Conservation (phyloP, 2,888 invertebrate species). For the Phortica magna region DNA sequence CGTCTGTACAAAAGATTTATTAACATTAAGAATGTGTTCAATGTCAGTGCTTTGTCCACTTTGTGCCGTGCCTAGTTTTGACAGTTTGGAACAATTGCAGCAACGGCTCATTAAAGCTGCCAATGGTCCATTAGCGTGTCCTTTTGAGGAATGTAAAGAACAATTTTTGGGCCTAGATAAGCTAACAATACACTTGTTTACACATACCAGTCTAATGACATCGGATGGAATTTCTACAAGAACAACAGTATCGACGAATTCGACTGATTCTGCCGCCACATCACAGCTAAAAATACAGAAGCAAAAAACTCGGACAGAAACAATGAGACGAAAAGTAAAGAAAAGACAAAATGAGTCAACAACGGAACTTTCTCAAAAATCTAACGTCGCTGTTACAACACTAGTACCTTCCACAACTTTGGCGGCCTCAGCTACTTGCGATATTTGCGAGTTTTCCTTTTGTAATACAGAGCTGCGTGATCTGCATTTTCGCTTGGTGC, state of each 20-base stretch:
- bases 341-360: conserved; percentile 49
- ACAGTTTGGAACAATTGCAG: conserved; percentile 84
- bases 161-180: conserved; percentile 88
- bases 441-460: conserved; percentile 86
- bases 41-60: conserved; percentile 86
- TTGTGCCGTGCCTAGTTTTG: conserved; percentile 86
- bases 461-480: conserved; percentile 84
- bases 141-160: conserved; percentile 84
- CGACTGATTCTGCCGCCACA: conserved; percentile 9
- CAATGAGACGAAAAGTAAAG: conserved; percentile 49
- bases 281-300: conserved; percentile 5
- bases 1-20: not conserved
- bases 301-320: conserved; percentile 23
- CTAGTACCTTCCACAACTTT: conserved; percentile 17
- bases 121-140: conserved; percentile 86
- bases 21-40: conserved; percentile 76
- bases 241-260: conserved; percentile 30
- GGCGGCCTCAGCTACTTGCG: conserved; percentile 78
- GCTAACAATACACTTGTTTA: conserved; percentile 89
- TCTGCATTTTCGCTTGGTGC: conserved; percentile 87
- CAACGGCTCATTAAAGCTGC: conserved; percentile 86
- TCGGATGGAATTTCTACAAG: conserved; percentile 18
- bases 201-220: conserved; percentile 80
- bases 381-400: conserved; percentile 44
- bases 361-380: conserved; percentile 43